Base-by-base conservation (phyloP, 2,113 vertebrate genomes). In the Cebidichthys violaceus region DNA sequence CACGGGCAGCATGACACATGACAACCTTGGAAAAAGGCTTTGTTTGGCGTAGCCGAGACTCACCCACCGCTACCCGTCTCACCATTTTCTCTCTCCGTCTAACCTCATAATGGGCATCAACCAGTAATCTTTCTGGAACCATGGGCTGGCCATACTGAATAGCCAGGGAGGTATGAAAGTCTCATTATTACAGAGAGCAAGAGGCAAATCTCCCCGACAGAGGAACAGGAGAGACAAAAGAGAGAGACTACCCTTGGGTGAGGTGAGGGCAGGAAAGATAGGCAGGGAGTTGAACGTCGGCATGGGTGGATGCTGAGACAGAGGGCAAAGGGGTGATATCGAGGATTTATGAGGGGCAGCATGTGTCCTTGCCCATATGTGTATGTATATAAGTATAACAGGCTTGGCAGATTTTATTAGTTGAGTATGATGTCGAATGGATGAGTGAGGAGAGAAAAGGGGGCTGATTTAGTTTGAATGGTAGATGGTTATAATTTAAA, bases 1-100 rank as follows among this genome's bases (percentile, higher is more conserved):
- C 45, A 79, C 70, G 65, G 88, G 74, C 81, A 86, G 74, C 75
- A 73, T 92, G 90, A 92, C 89, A 77, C 87, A 91, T 86, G 81
- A 71, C 78, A 86, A 75, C 90, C 86, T 86, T 91, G 83, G 85
- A 57, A 85, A 70, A 85, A 79, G 79, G 81, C 78, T 91, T 86
- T 87, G 75, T 88, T 89, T 92, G 66, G 66, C 66, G 37, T 73
- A 69, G 59, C 45, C 27, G 24, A 83, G 83, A 69, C 24, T 29
- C 43, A 41, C 73, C 69, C 33, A 33, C 22, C 11, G 1, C 65
- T 13, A 43, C 69, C 52, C 45, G 24, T 64, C 47, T 14, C 22
- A 6, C 62, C 43, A 7, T 41, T 68, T 73, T 18, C 82, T 62
- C 55, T 18, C 68, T 66, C 35, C 41, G 33, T 75, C 79, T 83